Evolutionary conservation across 2,113 vertebrate genomes (phyloP).

Genomic region (Orientallactaga bullata): DNA sequence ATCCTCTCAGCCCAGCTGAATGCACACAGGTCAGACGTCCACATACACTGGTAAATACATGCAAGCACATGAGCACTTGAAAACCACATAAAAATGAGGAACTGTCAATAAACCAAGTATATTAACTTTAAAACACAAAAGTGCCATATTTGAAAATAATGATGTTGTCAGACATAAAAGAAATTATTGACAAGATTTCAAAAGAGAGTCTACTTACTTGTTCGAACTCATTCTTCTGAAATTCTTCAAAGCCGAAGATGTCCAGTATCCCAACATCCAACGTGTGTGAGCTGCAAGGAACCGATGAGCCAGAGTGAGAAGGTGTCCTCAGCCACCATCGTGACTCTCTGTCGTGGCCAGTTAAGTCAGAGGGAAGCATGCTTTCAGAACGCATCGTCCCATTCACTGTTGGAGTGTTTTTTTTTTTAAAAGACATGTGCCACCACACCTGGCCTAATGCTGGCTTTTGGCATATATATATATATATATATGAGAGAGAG

Average conservation of each 20-base stretch:
- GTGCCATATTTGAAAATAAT: not conserved
- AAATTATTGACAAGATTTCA: not conserved
- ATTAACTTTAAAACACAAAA: not conserved
- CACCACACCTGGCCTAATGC: too few relatives aligned
- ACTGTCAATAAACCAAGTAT: not conserved
- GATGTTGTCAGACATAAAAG: not conserved
- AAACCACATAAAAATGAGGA: not conserved
- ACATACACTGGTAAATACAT: not conserved
- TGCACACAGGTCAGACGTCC: conserved; percentile 5
- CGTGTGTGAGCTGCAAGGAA: conserved; percentile 87
- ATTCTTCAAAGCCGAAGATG: conserved; percentile 97
- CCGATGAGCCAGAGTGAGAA: not conserved
- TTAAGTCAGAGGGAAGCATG: too few relatives aligned
- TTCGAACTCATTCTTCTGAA: conserved; percentile 95
- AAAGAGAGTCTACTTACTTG: conserved; percentile 88
- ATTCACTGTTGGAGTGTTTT: too few relatives aligned
- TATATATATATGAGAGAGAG: too few relatives aligned
- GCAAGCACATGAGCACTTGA: accelerated
- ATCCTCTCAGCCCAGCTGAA: not conserved
- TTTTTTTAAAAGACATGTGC: too few relatives aligned
- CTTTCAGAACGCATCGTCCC: too few relatives aligned
- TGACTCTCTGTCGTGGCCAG: not conserved
- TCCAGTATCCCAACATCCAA: conserved; percentile 95
- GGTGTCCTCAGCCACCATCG: not conserved
- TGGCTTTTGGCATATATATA: too few relatives aligned